Evolutionary conservation across 2,797 vertebrate species (phyloP).

Genomic region (Agapornis canus): DNA sequence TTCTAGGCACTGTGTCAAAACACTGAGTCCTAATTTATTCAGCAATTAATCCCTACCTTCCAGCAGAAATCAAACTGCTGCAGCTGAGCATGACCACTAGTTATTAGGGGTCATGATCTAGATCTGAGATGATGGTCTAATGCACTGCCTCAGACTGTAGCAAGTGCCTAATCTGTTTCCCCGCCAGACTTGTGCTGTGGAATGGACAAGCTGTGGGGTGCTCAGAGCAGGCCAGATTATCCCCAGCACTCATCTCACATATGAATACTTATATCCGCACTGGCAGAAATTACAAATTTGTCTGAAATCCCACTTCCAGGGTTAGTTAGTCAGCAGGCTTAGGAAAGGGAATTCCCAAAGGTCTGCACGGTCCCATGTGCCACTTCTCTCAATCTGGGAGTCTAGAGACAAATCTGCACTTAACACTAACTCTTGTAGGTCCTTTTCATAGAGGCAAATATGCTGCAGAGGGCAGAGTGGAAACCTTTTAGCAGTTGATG

Average conservation of each 20-base stretch:
- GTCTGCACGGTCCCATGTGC: accelerated
- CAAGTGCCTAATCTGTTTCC: neutral
- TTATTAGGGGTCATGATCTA: neutral
- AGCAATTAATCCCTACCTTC: neutral
- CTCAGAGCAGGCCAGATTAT: neutral
- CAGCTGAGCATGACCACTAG: neutral
- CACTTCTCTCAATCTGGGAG: neutral
- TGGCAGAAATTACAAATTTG: neutral
- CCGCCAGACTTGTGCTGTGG: neutral
- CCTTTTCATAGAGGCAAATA: neutral
- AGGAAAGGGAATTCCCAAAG: neutral
- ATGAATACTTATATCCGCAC: neutral
- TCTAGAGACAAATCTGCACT: neutral
- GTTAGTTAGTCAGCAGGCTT: neutral
- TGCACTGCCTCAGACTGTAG: neutral
- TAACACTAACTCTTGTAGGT: neutral
- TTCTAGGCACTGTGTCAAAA: neutral
- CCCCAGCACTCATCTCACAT: neutral
- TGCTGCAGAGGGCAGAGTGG: neutral
- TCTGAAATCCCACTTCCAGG: neutral
- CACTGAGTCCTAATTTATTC: neutral
- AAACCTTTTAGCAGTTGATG: neutral
- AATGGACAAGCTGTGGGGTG: neutral
- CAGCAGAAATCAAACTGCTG: neutral
- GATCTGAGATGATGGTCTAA: neutral